These are phyloP conservation scores for Heterochromis multidens DNA, from an alignment of 2,113 vertebrate species.

Conservation along the genomic window DNA sequence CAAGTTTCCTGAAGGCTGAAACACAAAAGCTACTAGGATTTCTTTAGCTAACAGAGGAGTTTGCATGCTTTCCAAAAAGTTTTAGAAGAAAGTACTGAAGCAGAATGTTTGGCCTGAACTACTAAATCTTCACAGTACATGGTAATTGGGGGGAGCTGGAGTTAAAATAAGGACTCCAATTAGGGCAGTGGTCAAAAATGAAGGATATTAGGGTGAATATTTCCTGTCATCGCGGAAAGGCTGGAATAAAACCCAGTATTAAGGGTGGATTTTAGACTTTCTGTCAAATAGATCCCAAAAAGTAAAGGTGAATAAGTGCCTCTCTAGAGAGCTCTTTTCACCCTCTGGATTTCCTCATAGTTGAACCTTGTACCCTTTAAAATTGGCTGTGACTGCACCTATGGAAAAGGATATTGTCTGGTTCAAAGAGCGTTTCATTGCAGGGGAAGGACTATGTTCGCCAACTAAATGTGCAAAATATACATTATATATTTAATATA, in stretches of 20 bases:
- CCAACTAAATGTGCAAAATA: too few relatives aligned
- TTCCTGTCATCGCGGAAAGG: neutral
- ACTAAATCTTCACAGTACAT: neutral
- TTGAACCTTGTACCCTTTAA: neutral
- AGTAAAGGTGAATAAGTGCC: neutral
- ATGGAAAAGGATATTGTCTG: neutral
- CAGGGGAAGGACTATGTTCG: neutral
- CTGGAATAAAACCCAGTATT: neutral
- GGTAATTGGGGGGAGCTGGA: neutral
- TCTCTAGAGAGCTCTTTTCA: neutral
- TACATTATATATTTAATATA: too few relatives aligned
- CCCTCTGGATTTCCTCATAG: neutral
- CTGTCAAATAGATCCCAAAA: neutral
- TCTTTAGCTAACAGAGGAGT: neutral
- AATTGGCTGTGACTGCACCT: neutral
- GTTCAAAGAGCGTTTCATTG: neutral
- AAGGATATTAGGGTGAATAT: neutral
- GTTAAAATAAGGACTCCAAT: neutral
- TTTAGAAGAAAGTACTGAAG: neutral
- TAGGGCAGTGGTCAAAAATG: neutral
- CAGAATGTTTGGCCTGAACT: neutral
- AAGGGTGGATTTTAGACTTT: neutral
- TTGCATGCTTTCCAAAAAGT: neutral
- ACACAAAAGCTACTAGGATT: neutral
- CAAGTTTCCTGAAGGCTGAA: constrained; percentile 6